These are phyloP conservation scores for Thera obeliscata DNA, from an alignment of 2,888 invertebrate species.

Conservation along the genomic window DNA sequence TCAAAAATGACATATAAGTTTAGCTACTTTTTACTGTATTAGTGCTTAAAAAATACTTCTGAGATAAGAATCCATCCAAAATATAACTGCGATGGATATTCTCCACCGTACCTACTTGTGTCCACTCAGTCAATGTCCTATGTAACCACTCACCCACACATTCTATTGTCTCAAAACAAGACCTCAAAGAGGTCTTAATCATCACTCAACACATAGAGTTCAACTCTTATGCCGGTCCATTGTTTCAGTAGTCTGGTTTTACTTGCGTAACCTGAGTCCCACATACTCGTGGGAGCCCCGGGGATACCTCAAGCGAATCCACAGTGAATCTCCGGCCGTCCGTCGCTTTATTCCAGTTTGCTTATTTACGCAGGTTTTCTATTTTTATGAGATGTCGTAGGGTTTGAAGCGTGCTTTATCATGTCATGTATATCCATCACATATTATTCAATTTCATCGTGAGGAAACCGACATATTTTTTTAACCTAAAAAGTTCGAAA, in stretches of 20 bases:
- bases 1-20: too few relatives aligned
- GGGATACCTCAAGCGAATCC: slow-evolving; percentile 26
- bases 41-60: too few relatives aligned
- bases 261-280: slow-evolving; percentile 36
- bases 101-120: too few relatives aligned
- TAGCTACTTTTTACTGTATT: too few relatives aligned
- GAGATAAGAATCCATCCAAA: too few relatives aligned
- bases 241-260: slow-evolving; percentile 39
- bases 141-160: slow-evolving; percentile 6
- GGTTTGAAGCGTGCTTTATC: background rate
- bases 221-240: slow-evolving; percentile 35
- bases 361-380: slow-evolving; percentile 6
- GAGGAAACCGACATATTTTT: too few relatives aligned
- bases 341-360: slow-evolving; percentile 9
- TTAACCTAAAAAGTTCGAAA: too few relatives aligned
- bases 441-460: background rate
- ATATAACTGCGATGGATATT: too few relatives aligned
- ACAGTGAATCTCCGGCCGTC: slow-evolving; percentile 29
- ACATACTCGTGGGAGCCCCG: slow-evolving; percentile 25
- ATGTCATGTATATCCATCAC: background rate
- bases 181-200: slow-evolving; percentile 28
- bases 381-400: slow-evolving; percentile 1
- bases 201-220: slow-evolving; percentile 31
- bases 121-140: too few relatives aligned
- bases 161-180: slow-evolving; percentile 33